Evolutionary conservation across 2,113 vertebrate genomes (phyloP), one percentile per base, ranked within the genome.

Genomic region (Cyanoderma ruficeps): DNA sequence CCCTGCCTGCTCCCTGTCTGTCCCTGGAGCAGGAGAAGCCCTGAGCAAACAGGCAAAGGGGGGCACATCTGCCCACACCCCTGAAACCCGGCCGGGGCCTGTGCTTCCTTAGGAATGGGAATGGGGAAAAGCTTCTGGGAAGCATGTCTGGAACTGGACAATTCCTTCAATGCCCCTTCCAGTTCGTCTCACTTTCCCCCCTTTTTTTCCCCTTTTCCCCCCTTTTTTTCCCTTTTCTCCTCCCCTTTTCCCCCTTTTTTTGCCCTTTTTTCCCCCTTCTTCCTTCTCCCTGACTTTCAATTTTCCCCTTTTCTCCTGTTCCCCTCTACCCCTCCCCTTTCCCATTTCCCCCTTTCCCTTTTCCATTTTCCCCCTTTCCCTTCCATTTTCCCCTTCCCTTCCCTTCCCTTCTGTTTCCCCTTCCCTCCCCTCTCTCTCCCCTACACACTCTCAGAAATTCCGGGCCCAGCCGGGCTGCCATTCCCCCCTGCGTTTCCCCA

Each of bases 401-500:
- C 33, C 53, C 55, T 49, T 56, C 15, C 20, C 44, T 15, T 52
- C 19, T 4, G 11, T 31, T 33, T 17, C 27, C 61, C 53, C 14
- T 46, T 8, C 27, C 35, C 30, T 8, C 4, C 31, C 13, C 55
- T 55, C 20, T 33, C 49, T 2, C 27, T 16, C 6, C 35, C 25
- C 68, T 3, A 1, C 28, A 2, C 69, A 11, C 33, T 11, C 46
- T 11, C 39, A 23, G 23, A 3, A 14, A 35, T 33, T 31, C 35
- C 76, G 31, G 27, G 85, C 67, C 24, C 77, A 16, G 61, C 60
- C 27, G 3, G 28, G 67, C 46, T 53, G 28, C 6, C 1, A 47
- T 83, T 75, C 68, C 87, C 69, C 46, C 0, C 78, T 47, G 61
- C 7, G 94, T 96, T 97, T 95, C 65, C 65, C 15, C 90, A 78